Evolutionary conservation across 2,797 vertebrate species (phyloP), one percentile per base, ranked within the genome.

Genomic region (Tapera naevia): DNA sequence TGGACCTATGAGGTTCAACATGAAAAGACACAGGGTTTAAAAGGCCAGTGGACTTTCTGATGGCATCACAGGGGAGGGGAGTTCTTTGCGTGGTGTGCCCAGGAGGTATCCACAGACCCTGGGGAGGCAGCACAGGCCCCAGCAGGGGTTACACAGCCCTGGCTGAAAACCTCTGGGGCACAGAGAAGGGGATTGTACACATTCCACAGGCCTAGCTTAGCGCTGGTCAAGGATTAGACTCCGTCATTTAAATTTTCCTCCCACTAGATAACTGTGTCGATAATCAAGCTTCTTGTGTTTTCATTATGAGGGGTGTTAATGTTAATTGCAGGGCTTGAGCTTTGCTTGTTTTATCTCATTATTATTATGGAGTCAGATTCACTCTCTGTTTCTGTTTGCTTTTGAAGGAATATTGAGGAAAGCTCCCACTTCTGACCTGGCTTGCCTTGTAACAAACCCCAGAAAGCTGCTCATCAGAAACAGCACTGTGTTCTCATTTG

Each of bases 401-500:
- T 91, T 75, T 4, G 0, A n/a, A 13, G 27, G 27, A 81, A 62
- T 51, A 56, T 2, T 61, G 45, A 81, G 45, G 15, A 53, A 60
- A 2, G 2, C 21, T 85, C 16, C 15, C 13, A 4, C 6, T 60
- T 80, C 61, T 76, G 54, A 70, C 18, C 23, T 33, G 39, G 6
- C 13, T 70, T n/a, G 19, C 30, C 80, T 76, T 69, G 46, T 62
- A 89, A 48, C 17, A 54, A 1, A 15, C 13, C 30, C 17, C n/a
- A 54, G 46, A 51, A 37, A 82, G 24, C 10, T 0, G 0, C 46
- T 50, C 0, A 1, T 70, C 39, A 62, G 67, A 41, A 79, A 5
- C 23, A 66, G 18, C 35, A 21, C 6, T 0, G 0, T 0, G 0
- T 7, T 51, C 32, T 72, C 46, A 13, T 2, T 3, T 3, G 10